Evolutionary conservation across 1,140 invertebrate genomes (phyloP).

Genomic region (Limonius californicus): DNA sequence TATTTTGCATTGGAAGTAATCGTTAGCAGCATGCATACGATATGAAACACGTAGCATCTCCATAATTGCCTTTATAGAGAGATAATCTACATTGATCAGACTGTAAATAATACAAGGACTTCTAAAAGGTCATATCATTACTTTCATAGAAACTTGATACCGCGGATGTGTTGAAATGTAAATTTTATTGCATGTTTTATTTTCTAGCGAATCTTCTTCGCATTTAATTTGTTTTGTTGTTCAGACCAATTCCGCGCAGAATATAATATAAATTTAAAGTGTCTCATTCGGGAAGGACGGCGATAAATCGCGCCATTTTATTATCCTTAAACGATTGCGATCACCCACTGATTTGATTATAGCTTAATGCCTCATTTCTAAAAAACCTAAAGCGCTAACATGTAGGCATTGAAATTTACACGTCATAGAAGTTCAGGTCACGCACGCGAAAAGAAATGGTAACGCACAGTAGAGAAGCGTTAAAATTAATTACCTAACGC

Average conservation of each 20-base stretch:
- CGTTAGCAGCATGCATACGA: not conserved
- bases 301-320: not conserved
- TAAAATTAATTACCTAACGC: too few relatives aligned
- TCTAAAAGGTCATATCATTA: conserved; percentile 17
- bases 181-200: conserved; percentile 12
- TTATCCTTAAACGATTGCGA: not conserved
- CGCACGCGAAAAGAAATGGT: too few relatives aligned
- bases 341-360: not conserved
- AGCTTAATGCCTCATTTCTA: not conserved
- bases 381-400: too few relatives aligned
- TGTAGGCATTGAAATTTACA: too few relatives aligned
- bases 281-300: not conserved
- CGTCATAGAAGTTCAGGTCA: too few relatives aligned
- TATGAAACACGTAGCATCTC: not conserved
- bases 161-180: conserved; percentile 10
- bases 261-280: not conserved
- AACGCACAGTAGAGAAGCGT: too few relatives aligned
- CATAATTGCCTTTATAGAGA: conserved; percentile 5
- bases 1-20: too few relatives aligned
- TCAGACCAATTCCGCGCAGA: not conserved
- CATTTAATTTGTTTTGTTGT: conserved; percentile 5
- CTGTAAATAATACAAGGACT: conserved; percentile 17
- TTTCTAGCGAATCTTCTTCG: not conserved
- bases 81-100: conserved; percentile 20
- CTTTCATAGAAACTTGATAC: conserved; percentile 18